Conservation (phyloP, 2,113 vertebrate genomes). For the Gallinago media region DNA sequence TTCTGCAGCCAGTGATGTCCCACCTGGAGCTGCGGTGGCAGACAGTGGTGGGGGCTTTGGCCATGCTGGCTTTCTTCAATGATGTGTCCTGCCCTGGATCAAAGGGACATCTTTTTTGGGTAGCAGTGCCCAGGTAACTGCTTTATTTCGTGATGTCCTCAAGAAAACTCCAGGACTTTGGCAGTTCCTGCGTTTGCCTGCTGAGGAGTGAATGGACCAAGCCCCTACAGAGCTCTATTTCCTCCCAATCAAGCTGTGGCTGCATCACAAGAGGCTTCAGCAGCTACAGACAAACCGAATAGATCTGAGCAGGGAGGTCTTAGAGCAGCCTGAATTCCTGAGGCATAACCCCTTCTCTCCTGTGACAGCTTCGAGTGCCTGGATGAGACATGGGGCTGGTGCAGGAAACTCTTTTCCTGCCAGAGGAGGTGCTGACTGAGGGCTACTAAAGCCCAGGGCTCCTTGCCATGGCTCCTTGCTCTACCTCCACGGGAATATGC, state of each 20-base stretch:
- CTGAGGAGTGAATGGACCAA: not conserved
- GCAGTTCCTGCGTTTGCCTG: not conserved
- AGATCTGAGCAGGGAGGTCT: not conserved
- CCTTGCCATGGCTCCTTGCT: not conserved
- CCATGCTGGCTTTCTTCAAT: not conserved
- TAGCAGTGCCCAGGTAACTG: not conserved
- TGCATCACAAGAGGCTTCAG: not conserved
- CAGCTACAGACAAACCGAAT: not conserved
- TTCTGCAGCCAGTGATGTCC: not conserved
- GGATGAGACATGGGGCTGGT: not conserved
- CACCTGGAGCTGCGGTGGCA: not conserved
- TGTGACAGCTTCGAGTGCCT: not conserved
- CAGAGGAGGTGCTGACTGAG: not conserved
- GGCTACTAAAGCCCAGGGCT: not conserved
- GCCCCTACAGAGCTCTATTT: not conserved
- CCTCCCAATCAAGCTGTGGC: not conserved
- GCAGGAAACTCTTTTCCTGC: not conserved
- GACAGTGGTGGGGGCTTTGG: rapidly evolving
- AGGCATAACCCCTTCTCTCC: not conserved
- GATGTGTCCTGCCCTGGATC: not conserved
- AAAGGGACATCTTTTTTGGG: not conserved
- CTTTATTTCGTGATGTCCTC: not conserved
- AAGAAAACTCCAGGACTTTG: not conserved
- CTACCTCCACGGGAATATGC: not conserved
- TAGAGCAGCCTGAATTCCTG: not conserved